Conservation (phyloP, 2,113 vertebrate species). For the Sceloporus undulatus region DNA sequence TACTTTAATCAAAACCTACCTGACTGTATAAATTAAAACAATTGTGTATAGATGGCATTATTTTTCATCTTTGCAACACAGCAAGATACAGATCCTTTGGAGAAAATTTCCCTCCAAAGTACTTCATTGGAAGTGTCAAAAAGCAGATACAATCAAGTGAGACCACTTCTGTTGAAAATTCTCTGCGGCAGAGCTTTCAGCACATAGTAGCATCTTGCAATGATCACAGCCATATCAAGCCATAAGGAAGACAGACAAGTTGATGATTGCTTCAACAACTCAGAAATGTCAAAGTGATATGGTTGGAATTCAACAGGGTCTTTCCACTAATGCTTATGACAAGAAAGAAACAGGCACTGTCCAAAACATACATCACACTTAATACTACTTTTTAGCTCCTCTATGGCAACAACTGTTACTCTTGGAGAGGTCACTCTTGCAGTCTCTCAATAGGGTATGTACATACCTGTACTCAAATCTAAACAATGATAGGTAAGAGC, state of each 20-base stretch:
- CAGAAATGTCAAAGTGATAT: neutral
- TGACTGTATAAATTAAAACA: neutral
- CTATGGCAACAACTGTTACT: neutral
- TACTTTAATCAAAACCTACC: neutral
- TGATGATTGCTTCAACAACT: fast-evolving
- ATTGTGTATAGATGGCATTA: neutral
- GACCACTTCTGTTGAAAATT: neutral
- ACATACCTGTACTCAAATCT: too few species aligned
- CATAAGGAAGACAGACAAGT: neutral
- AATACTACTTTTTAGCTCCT: neutral
- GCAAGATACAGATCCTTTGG: neutral
- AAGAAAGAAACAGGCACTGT: neutral
- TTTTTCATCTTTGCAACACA: neutral
- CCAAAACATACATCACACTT: neutral
- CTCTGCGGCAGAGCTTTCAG: constrained; percentile 29
- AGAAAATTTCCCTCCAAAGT: neutral
- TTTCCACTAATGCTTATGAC: neutral
- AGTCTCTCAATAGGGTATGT: neutral
- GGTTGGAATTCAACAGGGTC: neutral
- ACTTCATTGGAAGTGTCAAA: neutral
- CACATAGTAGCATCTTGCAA: neutral
- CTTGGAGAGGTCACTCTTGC: neutral
- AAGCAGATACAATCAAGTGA: neutral
- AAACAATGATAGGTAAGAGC: neutral
- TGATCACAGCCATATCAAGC: neutral